Conservation (phyloP, 1,140 invertebrate species). For the Rhagoletis zephyria region DNA sequence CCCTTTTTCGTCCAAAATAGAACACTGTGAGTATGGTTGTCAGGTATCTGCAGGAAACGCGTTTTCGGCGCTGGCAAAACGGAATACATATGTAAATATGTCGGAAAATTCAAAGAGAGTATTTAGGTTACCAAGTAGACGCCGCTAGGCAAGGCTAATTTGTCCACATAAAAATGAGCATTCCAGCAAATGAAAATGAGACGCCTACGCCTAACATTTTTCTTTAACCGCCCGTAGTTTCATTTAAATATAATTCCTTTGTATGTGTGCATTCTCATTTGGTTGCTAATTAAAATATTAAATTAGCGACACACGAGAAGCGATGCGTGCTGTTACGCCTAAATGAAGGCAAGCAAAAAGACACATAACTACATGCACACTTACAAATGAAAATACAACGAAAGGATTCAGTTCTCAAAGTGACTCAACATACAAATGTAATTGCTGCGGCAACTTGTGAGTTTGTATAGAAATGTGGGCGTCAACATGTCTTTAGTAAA, state of each 20-base stretch:
- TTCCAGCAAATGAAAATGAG: neutral
- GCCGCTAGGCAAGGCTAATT: neutral
- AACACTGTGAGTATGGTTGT: too few relatives aligned
- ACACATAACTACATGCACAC: neutral
- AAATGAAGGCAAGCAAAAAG: constrained; percentile 27
- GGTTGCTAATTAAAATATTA: constrained; percentile 54
- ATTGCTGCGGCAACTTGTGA: constrained; percentile 12
- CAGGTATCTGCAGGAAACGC: too few relatives aligned
- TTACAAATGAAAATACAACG: neutral
- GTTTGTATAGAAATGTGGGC: neutral
- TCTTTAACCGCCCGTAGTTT: neutral
- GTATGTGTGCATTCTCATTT: constrained; percentile 5
- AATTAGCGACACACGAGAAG: constrained; percentile 50
- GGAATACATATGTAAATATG: too few relatives aligned
- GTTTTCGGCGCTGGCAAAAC: too few relatives aligned
- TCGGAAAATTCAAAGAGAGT: too few relatives aligned
- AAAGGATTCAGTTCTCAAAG: constrained; percentile 40
- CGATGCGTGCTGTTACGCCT: constrained; percentile 45
- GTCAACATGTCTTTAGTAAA: constrained; percentile 7
- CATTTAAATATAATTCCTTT: neutral
- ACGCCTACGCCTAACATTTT: neutral
- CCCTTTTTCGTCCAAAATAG: too few relatives aligned
- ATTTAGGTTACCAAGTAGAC: neutral
- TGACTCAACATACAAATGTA: neutral
- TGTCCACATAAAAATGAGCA: neutral